Evolutionary conservation across 1,140 invertebrate species (phyloP).

Genomic region (Philopotamus ludificatus): DNA sequence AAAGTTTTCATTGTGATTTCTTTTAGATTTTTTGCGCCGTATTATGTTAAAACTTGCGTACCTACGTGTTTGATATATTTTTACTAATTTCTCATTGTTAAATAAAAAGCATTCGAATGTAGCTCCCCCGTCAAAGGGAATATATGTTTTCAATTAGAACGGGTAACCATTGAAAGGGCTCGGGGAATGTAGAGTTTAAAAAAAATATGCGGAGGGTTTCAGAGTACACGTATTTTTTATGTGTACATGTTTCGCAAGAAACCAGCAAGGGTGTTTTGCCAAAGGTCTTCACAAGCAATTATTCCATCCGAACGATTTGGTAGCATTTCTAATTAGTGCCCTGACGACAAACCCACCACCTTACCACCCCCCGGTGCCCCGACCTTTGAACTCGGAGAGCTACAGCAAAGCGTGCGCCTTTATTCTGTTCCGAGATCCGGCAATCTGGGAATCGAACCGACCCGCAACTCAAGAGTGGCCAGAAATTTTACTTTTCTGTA

Average conservation of each 20-base stretch:
- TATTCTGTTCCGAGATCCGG: too few relatives aligned
- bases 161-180: neutral
- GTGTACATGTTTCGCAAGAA: conserved; percentile 2
- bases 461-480: neutral
- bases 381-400: neutral
- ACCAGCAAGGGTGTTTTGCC: neutral
- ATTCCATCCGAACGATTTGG: conserved; percentile 39
- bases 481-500: neutral
- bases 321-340: conserved; percentile 41
- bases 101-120: neutral
- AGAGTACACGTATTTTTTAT: neutral
- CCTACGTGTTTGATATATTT: too few relatives aligned
- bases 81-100: too few relatives aligned
- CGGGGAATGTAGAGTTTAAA: neutral
- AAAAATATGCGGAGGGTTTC: neutral
- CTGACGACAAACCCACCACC: conserved; percentile 6
- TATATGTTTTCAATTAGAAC: conserved; percentile 7
- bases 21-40: too few relatives aligned
- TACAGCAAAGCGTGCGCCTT: too few relatives aligned
- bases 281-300: conserved; percentile 32
- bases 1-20: too few relatives aligned
- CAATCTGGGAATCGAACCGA: too few relatives aligned
- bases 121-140: neutral
- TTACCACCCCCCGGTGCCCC: neutral
- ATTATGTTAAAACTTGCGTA: too few relatives aligned